Evolutionary conservation across 2,113 vertebrate genomes (phyloP).

Genomic region (Cyanoramphus novaezelandiae): DNA sequence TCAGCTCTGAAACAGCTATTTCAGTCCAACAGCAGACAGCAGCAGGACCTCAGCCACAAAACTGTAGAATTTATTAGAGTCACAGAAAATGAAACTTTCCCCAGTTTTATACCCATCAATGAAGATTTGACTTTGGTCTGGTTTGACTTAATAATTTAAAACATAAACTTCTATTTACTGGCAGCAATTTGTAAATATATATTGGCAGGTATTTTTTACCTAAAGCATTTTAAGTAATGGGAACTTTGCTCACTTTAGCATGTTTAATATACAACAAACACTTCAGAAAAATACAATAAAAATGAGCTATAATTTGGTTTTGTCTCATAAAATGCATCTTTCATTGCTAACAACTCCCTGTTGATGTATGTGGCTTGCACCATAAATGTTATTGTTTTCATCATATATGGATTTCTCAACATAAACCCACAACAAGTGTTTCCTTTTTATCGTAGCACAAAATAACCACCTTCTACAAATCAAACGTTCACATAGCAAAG

Average conservation of each 20-base stretch:
- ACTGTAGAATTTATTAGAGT: not conserved
- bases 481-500: not conserved
- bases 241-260: not conserved
- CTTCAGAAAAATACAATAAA: not conserved
- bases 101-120: not conserved
- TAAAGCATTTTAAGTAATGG: not conserved
- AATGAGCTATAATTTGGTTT: not conserved
- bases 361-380: not conserved
- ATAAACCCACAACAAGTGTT: not conserved
- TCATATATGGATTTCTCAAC: not conserved
- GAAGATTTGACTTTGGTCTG: not conserved
- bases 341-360: not conserved
- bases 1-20: not conserved
- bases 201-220: not conserved
- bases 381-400: not conserved
- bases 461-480: not conserved
- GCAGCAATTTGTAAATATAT: not conserved
- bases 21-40: not conserved
- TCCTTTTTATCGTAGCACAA: not conserved
- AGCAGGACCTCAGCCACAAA: not conserved
- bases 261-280: not conserved
- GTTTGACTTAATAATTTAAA: not conserved
- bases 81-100: not conserved
- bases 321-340: slow-evolving; percentile 10
- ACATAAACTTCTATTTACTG: not conserved